These are phyloP conservation scores for Chromoteleia sp. DNA, from an alignment of 2,888 invertebrate genomes.

Conservation along the genomic window DNA sequence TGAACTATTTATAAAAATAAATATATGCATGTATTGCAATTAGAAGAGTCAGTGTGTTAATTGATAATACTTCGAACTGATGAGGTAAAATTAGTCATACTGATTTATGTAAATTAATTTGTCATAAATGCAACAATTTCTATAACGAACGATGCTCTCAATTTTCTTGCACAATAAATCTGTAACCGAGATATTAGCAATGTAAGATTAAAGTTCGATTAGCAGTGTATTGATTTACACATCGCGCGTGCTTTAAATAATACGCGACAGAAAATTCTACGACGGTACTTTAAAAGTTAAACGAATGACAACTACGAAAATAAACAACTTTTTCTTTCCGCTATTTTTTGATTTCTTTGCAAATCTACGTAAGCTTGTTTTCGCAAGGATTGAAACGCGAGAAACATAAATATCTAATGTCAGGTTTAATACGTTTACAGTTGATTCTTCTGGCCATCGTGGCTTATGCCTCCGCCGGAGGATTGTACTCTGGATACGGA, in stretches of 20 bases:
- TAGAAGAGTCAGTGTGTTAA: slow-evolving; percentile 23
- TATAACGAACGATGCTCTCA: slow-evolving; percentile 31
- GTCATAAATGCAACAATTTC: slow-evolving; percentile 22
- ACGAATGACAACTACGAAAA: too few species aligned
- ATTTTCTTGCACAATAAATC: slow-evolving; percentile 17
- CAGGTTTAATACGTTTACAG: slow-evolving; percentile 82
- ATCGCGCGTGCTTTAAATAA: background rate
- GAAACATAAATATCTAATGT: too few species aligned
- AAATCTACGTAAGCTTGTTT: too few species aligned
- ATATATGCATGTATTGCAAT: slow-evolving; percentile 3
- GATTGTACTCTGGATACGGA: slow-evolving; percentile 74
- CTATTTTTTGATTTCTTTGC: too few species aligned
- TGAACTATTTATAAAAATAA: slow-evolving; percentile 42
- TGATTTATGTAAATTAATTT: slow-evolving; percentile 42
- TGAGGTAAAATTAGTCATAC: slow-evolving; percentile 27
- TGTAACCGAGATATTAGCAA: background rate
- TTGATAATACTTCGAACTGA: slow-evolving; percentile 13
- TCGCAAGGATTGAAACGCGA: too few species aligned
- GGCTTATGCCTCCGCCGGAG: slow-evolving; percentile 80
- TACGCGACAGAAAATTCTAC: too few species aligned
- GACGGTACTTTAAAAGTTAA: too few species aligned
- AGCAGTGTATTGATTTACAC: too few species aligned
- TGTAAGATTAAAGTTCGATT: background rate
- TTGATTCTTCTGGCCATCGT: slow-evolving; percentile 85
- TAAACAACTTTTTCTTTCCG: too few species aligned